Evolutionary conservation across 2,797 vertebrate species (phyloP).

Genomic region (Bovichtus diacanthus): DNA sequence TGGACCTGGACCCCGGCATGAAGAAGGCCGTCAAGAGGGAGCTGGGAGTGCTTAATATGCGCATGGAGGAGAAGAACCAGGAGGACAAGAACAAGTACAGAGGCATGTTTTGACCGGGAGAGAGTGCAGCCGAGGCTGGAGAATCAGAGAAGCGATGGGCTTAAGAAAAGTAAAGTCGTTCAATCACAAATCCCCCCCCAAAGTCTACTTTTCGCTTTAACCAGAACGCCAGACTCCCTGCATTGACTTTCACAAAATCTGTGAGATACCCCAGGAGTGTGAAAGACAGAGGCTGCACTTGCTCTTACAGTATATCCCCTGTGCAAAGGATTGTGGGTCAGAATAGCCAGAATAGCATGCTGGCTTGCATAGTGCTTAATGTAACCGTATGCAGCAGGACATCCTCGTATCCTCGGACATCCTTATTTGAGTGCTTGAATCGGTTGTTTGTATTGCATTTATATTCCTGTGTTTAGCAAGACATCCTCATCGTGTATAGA

Average conservation of each 20-base stretch:
- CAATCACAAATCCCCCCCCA: neutral
- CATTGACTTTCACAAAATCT: neutral
- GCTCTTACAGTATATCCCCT: no score
- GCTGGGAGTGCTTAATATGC: conserved; percentile 85
- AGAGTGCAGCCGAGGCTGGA: neutral
- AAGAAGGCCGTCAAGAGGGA: conserved; percentile 86
- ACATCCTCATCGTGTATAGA: neutral
- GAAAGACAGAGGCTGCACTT: no score
- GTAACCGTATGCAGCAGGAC: no score
- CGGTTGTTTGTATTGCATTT: neutral
- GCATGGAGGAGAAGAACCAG: conserved; percentile 89
- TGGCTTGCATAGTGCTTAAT: no score
- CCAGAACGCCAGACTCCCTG: neutral
- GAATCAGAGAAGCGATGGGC: neutral
- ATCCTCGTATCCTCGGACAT: no score
- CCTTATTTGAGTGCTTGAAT: neutral
- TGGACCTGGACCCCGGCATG: conserved; percentile 89
- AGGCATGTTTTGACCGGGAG: conserved; percentile 83
- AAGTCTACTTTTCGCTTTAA: neutral
- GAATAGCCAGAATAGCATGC: no score
- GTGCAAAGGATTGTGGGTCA: no score
- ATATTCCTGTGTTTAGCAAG: neutral
- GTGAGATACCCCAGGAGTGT: neutral
- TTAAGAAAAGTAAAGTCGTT: neutral
- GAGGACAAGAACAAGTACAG: conserved; percentile 88